A percentile compares a stretch with the other conserved stretches of the same genome.
phyloP scores from a whole-genome alignment of 1,140 invertebrate genomes.

The Pseudachorutes palmiensis region DNA sequence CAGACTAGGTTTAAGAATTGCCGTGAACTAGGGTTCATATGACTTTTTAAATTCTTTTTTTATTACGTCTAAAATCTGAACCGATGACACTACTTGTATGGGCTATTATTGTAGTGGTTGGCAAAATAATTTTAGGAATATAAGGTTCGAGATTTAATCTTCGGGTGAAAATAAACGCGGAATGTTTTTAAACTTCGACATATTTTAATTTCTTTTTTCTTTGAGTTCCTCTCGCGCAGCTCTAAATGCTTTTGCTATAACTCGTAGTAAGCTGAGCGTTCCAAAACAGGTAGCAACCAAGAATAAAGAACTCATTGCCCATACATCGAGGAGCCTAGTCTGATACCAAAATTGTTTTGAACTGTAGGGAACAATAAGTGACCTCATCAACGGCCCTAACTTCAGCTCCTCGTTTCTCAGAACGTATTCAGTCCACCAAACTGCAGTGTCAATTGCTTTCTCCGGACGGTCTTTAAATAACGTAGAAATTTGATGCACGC shows the following conservation, averaged over 20 bases:
- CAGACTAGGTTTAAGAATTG: too few relatives aligned
- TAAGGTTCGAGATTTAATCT: too few relatives aligned
- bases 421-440: constrained; percentile 41
- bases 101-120: too few relatives aligned
- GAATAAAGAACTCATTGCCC: neutral
- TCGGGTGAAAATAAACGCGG: neutral
- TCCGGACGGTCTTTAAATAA: constrained; percentile 36
- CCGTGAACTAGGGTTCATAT: too few relatives aligned
- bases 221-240: neutral
- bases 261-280: neutral
- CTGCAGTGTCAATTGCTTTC: constrained; percentile 33
- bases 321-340: neutral
- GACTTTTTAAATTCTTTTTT: too few relatives aligned
- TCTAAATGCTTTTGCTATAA: neutral
- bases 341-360: neutral
- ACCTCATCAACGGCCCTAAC: neutral
- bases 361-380: too few relatives aligned
- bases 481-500: neutral
- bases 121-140: too few relatives aligned
- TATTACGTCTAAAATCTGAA: too few relatives aligned
- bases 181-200: neutral
- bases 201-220: neutral
- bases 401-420: constrained; percentile 36
- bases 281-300: neutral
- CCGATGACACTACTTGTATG: too few relatives aligned